These are phyloP conservation scores for Paracentrotus lividus DNA, from an alignment of 53 echinoderm and acorn worm species.

Conservation along the genomic window DNA sequence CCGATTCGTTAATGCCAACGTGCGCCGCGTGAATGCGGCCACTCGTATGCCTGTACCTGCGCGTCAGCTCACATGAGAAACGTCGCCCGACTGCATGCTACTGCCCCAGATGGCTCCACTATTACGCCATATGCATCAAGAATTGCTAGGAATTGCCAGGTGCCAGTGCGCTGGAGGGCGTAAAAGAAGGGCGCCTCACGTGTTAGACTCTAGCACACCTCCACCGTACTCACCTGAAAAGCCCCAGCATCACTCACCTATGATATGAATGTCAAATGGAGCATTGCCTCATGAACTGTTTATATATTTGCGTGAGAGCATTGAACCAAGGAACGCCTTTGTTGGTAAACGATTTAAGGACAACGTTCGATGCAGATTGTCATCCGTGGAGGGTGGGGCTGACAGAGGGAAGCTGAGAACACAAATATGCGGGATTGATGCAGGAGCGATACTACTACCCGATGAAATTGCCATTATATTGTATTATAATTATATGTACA, in stretches of 20 bases:
- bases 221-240: background rate
- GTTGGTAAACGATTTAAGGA: background rate
- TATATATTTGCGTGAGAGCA: constrained; percentile 37
- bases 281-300: constrained; percentile 29
- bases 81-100: constrained; percentile 62
- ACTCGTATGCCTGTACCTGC: constrained; percentile 80
- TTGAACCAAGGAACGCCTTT: background rate
- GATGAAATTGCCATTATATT: constrained; percentile 57
- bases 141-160: constrained; percentile 81
- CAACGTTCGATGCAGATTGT: background rate
- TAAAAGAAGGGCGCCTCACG: background rate
- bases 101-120: constrained; percentile 76
- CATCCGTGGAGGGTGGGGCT: background rate
- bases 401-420: background rate
- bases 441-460: background rate
- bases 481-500: constrained; percentile 44
- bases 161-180: constrained; percentile 78
- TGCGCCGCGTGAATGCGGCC: constrained; percentile 84
- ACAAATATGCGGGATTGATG: too few species aligned
- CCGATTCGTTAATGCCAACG: constrained; percentile 63
- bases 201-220: background rate
- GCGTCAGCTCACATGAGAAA: too few species aligned
- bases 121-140: constrained; percentile 63
- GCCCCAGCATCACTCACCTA: constrained; percentile 1
- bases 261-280: background rate